Base-by-base conservation (phyloP, 2,797 vertebrate species). In the Myripristis murdjan region DNA sequence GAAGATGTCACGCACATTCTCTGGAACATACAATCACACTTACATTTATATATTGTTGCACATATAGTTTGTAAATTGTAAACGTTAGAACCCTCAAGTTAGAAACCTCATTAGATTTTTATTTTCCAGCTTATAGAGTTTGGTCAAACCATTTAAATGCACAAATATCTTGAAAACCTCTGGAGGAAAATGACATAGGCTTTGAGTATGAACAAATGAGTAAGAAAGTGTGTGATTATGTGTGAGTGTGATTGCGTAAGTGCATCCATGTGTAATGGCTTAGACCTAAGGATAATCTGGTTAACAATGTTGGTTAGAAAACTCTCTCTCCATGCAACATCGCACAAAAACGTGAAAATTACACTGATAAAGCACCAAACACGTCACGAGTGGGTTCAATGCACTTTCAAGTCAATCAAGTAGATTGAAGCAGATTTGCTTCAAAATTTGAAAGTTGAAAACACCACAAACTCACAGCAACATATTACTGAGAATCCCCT, bases 1-100 rank as follows among this genome's bases (percentile, higher is more conserved):
- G 89, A 99, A 98, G 92, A 99, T 98, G 92, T 99, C 98, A 83
- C 96, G 97, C 78, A 97, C 96, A 94, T 99, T 98, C 87, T 98
- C 98, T 99, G 84, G 39, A 80, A 43, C 31, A 67, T 24, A 66
- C 70, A 58, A n/a, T n/a, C 0, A 33, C 0, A 33, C 11, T 64
- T 1, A 1, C 35, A 55, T 37, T 2, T 41, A 33, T 41, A 2
- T 54, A 14, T 26, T 4, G 1, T 1, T 44, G 41, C 4, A n/a
- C 15, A 16, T 15, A n/a, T n/a, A 6, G 7, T n/a, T 16, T 44
- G 15, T 44, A 15, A n/a, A 41, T 16, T 5, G 16, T 16, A n/a
- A n/a, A n/a, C n/a, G n/a, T n/a, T n/a, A n/a, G n/a, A n/a, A n/a
- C n/a, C n/a, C n/a, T 5, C n/a, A 7, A 44, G 16, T 44, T n/a